Base-by-base conservation (phyloP, 1,140 invertebrate genomes). In the Drosophila persimilis region DNA sequence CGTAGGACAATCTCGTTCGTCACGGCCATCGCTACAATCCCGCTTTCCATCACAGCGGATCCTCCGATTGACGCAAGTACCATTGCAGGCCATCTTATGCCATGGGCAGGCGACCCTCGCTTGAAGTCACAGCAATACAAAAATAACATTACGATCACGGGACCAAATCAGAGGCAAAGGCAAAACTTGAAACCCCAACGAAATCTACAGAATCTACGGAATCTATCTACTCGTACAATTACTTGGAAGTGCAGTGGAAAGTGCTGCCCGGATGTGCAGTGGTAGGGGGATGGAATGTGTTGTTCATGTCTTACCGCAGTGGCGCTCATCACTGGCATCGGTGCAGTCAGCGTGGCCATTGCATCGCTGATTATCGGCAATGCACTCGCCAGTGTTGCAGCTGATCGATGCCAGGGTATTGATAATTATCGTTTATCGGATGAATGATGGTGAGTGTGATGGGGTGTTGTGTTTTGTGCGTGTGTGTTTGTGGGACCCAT, bases 11-110 rank as follows among this genome's bases (percentile, higher is more conserved):
- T 93, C 80, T 46, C 92, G 85, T 91, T 97, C 96, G 90, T 97
- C 96, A 90, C 93, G 94, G 29, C 92, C 93, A 91, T 95, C 94
- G n/a, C 92, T 90, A 92, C 96, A 97, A 91, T 97, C 95, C 31
- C 80, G 79, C 56, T 91, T 84, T 44, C 93, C 93, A 90, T 97
- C 94, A 91, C 96, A 98, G 35, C 88, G 57, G 1, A 80, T 43
- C 54, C 62, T 52, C 54, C 52, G 58, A 70, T 56, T 15, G 41
- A 89, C 73, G 64, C 88, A 90, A 41, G 43, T 64, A 35, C 79
- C 71, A 35, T 90, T 84, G 71, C 88, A 90, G 57, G 55, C 9
- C 6, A 79, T 43, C 15, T 44, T 20, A 48, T 59, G 13, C 3
- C 44, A 22, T 22, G 54, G 59, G 59, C 80, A 83, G n/a, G 11